Percentiles rank a stretch among this genome's conserved stretches.
phyloP scores from a whole-genome alignment of 2,888 invertebrate species.

The Apamea sordens region DNA sequence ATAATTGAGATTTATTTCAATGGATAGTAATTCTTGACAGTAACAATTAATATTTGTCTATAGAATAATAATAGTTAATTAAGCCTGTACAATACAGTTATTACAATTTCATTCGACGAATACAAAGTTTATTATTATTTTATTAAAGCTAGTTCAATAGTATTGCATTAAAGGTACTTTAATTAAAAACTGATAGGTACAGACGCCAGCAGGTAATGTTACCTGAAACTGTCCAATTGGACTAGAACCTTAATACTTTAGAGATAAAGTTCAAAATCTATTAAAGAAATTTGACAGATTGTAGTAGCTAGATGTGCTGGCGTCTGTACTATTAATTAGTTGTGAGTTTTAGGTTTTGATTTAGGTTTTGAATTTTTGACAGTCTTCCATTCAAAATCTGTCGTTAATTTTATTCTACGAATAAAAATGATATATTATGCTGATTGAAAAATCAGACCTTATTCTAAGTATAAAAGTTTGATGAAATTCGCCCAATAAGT shows the following conservation, averaged over 20 bases:
- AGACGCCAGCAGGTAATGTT: no score
- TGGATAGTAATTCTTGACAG: not conserved
- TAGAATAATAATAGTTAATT: constrained; percentile 2
- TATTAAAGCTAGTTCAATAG: not conserved
- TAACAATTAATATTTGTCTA: not conserved
- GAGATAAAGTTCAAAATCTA: no score
- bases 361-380: not conserved
- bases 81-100: not conserved
- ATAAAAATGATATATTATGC: not conserved
- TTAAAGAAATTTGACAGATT: no score
- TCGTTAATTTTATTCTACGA: not conserved
- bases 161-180: not conserved
- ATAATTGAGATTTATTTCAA: constrained; percentile 13
- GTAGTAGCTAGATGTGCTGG: no score
- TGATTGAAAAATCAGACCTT: not conserved
- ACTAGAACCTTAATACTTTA: no score
- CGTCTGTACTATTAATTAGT: not conserved
- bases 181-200: constrained; percentile 11
- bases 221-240: no score
- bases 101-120: not conserved
- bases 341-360: not conserved
- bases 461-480: not conserved
- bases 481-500: not conserved
- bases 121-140: not conserved
- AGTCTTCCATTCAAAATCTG: no score